Conservation (phyloP, 2,113 vertebrate species). For the Tenrec ecaudatus region DNA sequence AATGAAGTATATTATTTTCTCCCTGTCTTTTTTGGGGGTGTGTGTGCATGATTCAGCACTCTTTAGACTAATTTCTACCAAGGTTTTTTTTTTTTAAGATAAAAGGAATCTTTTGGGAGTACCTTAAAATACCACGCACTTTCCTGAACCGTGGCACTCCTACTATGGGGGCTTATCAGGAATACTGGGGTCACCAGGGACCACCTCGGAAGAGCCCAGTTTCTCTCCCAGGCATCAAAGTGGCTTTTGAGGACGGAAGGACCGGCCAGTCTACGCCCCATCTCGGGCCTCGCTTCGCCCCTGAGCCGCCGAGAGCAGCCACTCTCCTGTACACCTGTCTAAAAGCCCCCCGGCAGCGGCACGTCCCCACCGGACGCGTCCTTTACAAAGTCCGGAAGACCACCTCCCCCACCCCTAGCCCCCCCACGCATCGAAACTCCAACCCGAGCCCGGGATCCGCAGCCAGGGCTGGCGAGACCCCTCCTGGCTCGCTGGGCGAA, state of each 20-base stretch:
- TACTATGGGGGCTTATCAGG: neutral
- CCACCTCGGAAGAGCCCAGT: neutral
- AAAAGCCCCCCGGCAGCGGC: neutral
- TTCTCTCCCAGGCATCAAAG: neutral
- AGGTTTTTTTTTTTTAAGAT: slow-evolving; percentile 32
- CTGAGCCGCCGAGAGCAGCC: neutral
- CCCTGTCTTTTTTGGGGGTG: slow-evolving; percentile 37
- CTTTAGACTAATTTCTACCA: slow-evolving; percentile 59
- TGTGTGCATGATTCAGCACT: slow-evolving; percentile 78
- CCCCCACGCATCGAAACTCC: neutral
- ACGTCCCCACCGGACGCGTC: slow-evolving; percentile 45
- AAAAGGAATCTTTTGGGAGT: slow-evolving; percentile 17
- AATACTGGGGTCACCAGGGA: neutral
- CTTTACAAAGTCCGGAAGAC: slow-evolving; percentile 56
- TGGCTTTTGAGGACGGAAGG: slow-evolving; percentile 16
- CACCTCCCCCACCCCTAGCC: slow-evolving; percentile 19
- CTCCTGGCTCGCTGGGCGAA: slow-evolving; percentile 34
- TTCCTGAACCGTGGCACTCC: slow-evolving; percentile 2
- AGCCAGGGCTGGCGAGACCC: neutral
- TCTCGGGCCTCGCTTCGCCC: neutral
- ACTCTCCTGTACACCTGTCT: neutral
- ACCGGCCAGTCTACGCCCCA: too few species aligned
- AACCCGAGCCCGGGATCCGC: neutral
- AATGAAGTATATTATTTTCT: slow-evolving; percentile 46
- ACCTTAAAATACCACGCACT: neutral